phyloP scores from a whole-genome alignment of 2,113 vertebrate species.

The Symphodus melops region DNA sequence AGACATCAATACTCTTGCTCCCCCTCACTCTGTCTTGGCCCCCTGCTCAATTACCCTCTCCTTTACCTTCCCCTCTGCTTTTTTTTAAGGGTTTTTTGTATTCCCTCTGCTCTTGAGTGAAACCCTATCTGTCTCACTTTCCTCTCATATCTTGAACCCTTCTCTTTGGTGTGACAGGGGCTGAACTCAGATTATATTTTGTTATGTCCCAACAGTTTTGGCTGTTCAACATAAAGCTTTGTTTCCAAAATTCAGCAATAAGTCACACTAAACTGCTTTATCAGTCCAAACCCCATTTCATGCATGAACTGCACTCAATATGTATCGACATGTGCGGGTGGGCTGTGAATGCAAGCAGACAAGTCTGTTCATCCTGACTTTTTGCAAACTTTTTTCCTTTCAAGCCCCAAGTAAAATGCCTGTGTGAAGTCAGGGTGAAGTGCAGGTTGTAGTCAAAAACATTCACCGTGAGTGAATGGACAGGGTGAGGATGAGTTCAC shows the following conservation, averaged over 20 bases:
- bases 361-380: no score
- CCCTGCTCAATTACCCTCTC: slow-evolving; percentile 40
- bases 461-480: no score
- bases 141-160: not conserved
- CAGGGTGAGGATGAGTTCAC: no score
- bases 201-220: not conserved
- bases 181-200: not conserved
- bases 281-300: not conserved
- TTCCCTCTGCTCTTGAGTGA: not conserved
- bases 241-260: not conserved
- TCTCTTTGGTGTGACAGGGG: not conserved
- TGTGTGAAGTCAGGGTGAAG: no score
- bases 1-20: slow-evolving; percentile 34
- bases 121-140: not conserved
- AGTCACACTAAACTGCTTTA: not conserved
- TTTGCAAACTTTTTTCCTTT: no score
- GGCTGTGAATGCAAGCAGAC: no score
- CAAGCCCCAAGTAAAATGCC: no score
- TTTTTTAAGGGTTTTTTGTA: slow-evolving; percentile 9
- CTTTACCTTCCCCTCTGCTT: slow-evolving; percentile 21
- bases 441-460: no score
- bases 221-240: not conserved
- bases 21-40: slow-evolving; percentile 37
- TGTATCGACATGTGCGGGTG: no score
- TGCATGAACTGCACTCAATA: no score